phyloP scores from a whole-genome alignment of 2,888 invertebrate genomes.

The Hipparchia semele region DNA sequence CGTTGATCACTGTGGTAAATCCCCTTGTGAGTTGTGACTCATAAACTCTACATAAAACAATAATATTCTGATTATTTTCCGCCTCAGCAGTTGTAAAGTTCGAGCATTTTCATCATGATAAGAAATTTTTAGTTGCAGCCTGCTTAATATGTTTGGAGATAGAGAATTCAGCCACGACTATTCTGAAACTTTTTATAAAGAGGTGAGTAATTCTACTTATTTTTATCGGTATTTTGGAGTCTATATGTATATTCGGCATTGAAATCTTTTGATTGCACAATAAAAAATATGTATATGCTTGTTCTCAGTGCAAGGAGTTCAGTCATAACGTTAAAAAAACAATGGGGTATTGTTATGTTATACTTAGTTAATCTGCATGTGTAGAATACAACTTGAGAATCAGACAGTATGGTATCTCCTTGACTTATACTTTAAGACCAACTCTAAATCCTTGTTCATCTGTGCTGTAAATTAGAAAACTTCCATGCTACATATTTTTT shows the following conservation, averaged over 20 bases:
- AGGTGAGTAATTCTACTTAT: neutral
- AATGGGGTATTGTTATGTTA: too few relatives aligned
- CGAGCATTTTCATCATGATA: neutral
- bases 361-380: too few relatives aligned
- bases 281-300: neutral
- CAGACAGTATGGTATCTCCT: too few relatives aligned
- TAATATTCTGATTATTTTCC: neutral
- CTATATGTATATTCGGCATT: neutral
- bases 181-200: neutral
- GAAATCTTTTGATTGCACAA: neutral
- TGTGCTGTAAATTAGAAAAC: too few relatives aligned
- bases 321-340: too few relatives aligned
- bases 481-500: too few relatives aligned
- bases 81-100: constrained; percentile 2
- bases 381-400: too few relatives aligned
- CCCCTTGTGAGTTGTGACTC: constrained; percentile 15
- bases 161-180: constrained; percentile 14
- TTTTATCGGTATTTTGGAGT: neutral
- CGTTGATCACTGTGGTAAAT: constrained; percentile 3
- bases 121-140: neutral
- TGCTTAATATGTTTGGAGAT: constrained; percentile 15
- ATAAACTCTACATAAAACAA: neutral
- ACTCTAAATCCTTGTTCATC: too few relatives aligned
- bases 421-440: too few relatives aligned
- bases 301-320: too few relatives aligned